Conservation (phyloP, 92 coral and sea anemone species). For the Montipora capitata region DNA sequence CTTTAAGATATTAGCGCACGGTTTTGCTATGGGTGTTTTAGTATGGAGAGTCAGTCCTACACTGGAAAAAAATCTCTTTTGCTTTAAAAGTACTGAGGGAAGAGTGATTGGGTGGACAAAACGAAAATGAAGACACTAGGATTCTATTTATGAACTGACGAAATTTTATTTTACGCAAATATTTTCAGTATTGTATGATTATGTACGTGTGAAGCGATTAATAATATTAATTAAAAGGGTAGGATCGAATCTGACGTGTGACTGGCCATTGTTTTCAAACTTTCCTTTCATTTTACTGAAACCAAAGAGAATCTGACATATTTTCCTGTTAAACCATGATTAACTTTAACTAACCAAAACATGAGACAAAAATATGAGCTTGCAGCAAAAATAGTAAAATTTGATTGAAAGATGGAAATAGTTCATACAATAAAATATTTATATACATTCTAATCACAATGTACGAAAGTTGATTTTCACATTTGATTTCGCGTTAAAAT, state of each 20-base stretch:
- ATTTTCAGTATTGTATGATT: background rate
- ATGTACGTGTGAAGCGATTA: background rate
- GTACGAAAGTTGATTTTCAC: background rate
- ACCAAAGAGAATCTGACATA: background rate
- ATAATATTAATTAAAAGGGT: background rate
- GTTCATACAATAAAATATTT: slow-evolving; percentile 27
- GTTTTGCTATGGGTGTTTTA: background rate
- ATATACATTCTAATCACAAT: slow-evolving; percentile 9
- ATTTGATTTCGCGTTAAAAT: background rate
- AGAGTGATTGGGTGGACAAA: too few species aligned
- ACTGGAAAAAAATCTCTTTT: too few species aligned
- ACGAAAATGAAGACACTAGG: too few species aligned
- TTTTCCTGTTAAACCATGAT: background rate
- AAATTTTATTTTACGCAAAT: background rate
- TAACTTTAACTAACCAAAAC: slow-evolving; percentile 7
- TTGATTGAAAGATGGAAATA: slow-evolving; percentile 17
- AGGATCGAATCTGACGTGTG: background rate
- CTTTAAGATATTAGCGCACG: background rate
- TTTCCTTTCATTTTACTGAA: background rate
- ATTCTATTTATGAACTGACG: background rate
- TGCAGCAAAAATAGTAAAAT: slow-evolving; percentile 5
- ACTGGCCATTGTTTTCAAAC: background rate
- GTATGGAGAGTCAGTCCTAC: too few species aligned
- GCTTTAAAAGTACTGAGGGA: too few species aligned
- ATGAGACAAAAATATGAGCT: background rate